Evolutionary conservation across 2,888 invertebrate species (phyloP).

Genomic region (Tribolium freemani): DNA sequence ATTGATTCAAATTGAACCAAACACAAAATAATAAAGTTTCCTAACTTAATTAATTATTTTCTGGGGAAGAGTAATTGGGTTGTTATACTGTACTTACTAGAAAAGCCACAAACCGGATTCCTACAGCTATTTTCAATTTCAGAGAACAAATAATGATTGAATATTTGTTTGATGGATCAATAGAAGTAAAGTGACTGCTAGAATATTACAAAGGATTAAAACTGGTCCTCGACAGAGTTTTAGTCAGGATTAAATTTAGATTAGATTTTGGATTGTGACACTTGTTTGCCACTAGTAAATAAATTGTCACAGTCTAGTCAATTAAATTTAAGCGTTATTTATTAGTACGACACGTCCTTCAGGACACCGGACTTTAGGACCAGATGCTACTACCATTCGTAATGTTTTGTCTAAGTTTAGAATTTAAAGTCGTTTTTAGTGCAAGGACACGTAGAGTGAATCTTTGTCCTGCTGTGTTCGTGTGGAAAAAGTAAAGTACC

Average conservation of each 20-base stretch:
- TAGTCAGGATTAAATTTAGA: not conserved
- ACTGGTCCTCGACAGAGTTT: not conserved
- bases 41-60: no score
- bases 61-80: no score
- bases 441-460: not conserved
- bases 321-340: not conserved
- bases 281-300: not conserved
- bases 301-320: not conserved
- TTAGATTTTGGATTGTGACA: not conserved
- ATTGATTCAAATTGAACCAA: no score
- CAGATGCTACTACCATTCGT: no score
- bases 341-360: not conserved
- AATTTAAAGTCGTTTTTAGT: not conserved
- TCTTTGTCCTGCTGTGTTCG: not conserved
- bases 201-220: not conserved
- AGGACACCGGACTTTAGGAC: not conserved
- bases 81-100: no score
- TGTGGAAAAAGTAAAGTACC: not conserved
- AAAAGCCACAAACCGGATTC: no score
- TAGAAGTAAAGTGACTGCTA: not conserved
- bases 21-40: no score
- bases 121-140: not conserved
- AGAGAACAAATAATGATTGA: not conserved
- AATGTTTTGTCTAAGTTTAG: not conserved
- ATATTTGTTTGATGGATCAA: not conserved